Conservation (phyloP, 2,888 invertebrate species). For the Chrysolina haemoptera region DNA sequence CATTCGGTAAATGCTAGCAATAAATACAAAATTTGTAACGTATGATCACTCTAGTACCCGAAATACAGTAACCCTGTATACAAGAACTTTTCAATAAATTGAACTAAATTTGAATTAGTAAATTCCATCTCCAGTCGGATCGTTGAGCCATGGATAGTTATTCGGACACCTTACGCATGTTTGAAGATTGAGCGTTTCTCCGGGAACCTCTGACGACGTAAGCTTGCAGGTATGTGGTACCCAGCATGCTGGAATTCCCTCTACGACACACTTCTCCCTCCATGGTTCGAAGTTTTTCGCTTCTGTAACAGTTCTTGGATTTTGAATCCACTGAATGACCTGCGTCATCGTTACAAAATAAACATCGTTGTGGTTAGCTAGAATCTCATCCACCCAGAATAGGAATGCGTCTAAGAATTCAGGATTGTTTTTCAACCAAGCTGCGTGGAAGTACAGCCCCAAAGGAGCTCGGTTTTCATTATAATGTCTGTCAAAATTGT, state of each 20-base stretch:
- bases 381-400: conserved; percentile 93
- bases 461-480: conserved; percentile 91
- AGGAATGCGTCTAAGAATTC: conserved; percentile 93
- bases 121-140: conserved; percentile 92
- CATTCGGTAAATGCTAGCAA: conserved; percentile 65
- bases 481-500: conserved; percentile 94
- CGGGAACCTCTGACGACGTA: conserved; percentile 93
- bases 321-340: conserved; percentile 96
- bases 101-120: conserved; percentile 76
- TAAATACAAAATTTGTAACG: conserved; percentile 65
- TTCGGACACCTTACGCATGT: conserved; percentile 94
- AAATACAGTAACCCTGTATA: conserved; percentile 52
- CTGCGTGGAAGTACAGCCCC: conserved; percentile 94
- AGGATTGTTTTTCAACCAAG: conserved; percentile 93
- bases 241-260: conserved; percentile 87
- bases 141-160: conserved; percentile 95
- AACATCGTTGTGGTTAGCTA: conserved; percentile 89
- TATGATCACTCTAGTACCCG: conserved; percentile 60
- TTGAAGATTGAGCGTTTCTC: conserved; percentile 93
- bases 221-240: conserved; percentile 93
- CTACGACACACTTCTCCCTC: conserved; percentile 94
- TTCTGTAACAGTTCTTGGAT: conserved; percentile 87
- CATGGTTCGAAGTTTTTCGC: conserved; percentile 94
- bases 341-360: conserved; percentile 97
- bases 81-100: conserved; percentile 57